Evolutionary conservation across 2,113 vertebrate species (phyloP).

Genomic region (Elgaria multicarinata): DNA sequence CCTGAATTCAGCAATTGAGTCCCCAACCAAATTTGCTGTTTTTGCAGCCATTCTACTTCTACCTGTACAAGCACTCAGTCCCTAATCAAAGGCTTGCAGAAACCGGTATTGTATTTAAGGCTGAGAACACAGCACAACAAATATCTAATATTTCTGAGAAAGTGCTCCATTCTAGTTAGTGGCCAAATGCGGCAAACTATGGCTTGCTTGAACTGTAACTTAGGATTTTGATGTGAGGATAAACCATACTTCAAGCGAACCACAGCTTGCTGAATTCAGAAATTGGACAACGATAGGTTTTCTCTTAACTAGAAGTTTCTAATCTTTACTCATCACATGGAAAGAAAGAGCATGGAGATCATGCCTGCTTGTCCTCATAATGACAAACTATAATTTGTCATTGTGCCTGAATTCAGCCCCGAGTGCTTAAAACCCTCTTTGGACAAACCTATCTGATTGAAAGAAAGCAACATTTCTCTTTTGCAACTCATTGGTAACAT

Average conservation of each 20-base stretch:
- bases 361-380: background rate
- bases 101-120: too few relatives aligned
- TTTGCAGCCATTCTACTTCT: too few relatives aligned
- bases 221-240: background rate
- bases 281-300: background rate
- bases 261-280: background rate
- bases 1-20: too few relatives aligned
- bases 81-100: too few relatives aligned
- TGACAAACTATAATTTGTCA: background rate
- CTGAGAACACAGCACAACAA: too few relatives aligned
- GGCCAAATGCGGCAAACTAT: background rate
- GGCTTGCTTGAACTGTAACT: background rate
- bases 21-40: too few relatives aligned
- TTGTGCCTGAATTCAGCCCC: background rate
- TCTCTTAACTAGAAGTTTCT: background rate
- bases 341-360: background rate
- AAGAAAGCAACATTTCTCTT: background rate
- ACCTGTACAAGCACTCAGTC: too few relatives aligned
- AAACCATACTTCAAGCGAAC: background rate
- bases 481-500: background rate
- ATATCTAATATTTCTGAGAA: too few relatives aligned
- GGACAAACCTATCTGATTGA: background rate
- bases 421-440: background rate
- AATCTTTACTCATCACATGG: background rate
- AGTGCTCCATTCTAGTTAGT: background rate